Base-by-base conservation (phyloP, 2,797 vertebrate species). In the Sebastes dallii region DNA sequence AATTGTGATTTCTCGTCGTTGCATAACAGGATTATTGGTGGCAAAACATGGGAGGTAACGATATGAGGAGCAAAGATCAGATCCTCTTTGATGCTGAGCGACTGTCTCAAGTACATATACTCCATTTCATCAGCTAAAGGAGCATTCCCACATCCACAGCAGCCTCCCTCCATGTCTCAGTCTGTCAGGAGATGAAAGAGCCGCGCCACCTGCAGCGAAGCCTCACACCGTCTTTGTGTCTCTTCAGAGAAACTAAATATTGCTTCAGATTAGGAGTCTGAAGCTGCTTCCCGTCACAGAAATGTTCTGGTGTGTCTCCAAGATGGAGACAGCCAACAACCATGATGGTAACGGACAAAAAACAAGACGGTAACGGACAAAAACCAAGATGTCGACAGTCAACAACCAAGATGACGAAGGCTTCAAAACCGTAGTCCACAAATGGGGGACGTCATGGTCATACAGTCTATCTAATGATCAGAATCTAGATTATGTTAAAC, bases 81-180 rank as follows among this genome's bases (percentile, higher is more conserved):
- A 65, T 82, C 22, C 9, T 65, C 59, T 69, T 69, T 78, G 80
- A 82, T 58, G 64, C 32, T 12, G 29, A 55, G 56, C 3, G 50
- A 56, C 59, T 13, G 29, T n/a, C 5, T 66, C 34, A 52, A 25
- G 59, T 22, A 39, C 22, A 59, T 22, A n/a, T 20, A 20, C 59
- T 60, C 12, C 20, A 14, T 55, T 65, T 42, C 42, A 58, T 74
- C 66, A 36, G n/a, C 70, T 59, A 6, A 32, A n/a, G 62, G 13
- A 66, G 30, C 39, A 71, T 16, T 10, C 39, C 25, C 55, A n/a
- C 25, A 42, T 50, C 3, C 8, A 25, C 52, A 56, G 27, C 39
- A 9, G 1, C 32, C 59, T 20, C 7, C 6, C 25, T 16, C 10
- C 7, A 14, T 1, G 58, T 30, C 18, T 50, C 46, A 18, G 46